Conservation (phyloP, 2,113 vertebrate genomes). For the Oryzias celebensis region DNA sequence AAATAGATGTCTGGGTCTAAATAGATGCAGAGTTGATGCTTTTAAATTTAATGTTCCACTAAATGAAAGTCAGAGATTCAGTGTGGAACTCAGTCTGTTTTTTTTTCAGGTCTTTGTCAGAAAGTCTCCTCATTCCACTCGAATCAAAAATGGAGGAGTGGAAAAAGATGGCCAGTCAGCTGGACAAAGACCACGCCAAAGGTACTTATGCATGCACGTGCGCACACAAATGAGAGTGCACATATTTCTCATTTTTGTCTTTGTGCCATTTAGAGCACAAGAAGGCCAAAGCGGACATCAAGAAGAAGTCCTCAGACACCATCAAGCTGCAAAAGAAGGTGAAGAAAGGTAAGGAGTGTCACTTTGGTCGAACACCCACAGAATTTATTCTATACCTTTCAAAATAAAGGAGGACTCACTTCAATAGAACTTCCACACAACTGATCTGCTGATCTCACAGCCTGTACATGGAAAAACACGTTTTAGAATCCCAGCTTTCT, state of each 20-base stretch:
- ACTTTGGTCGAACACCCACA: neutral
- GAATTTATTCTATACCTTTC: neutral
- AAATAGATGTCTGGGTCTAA: no score
- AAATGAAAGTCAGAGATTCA: no score
- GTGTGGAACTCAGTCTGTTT: neutral
- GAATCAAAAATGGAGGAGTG: constrained; percentile 84
- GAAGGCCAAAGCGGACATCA: constrained; percentile 81
- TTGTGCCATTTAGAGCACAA: constrained; percentile 75
- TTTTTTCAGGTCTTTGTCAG: constrained; percentile 75
- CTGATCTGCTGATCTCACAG: no score
- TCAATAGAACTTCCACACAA: no score
- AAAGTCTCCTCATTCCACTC: constrained; percentile 79
- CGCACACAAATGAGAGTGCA: neutral
- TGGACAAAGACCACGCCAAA: constrained; percentile 86
- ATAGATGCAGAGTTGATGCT: no score
- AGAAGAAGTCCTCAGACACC: constrained; percentile 85
- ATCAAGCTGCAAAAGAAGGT: constrained; percentile 86
- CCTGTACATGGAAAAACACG: no score
- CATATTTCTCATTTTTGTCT: neutral
- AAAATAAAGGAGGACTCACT: neutral
- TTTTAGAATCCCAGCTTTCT: no score
- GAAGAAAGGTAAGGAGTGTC: constrained; percentile 79
- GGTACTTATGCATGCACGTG: constrained; percentile 53
- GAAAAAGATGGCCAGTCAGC: constrained; percentile 81
- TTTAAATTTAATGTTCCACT: no score